Evolutionary conservation across 2,113 vertebrate genomes (phyloP), one percentile per base, ranked within the genome.

Genomic region (Neoarius graeffei): DNA sequence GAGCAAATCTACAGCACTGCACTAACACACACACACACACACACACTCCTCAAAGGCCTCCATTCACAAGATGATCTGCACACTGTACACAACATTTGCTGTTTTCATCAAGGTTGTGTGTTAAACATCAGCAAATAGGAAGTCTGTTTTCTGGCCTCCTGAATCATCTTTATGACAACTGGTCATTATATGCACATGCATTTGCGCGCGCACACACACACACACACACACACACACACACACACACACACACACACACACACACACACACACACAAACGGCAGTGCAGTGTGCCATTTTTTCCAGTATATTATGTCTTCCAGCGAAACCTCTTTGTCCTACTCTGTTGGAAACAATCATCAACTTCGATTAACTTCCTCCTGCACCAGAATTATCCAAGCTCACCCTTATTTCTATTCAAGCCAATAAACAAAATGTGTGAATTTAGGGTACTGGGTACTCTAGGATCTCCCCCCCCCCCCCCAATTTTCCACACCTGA

Each of bases 31-130:
- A 87, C 83, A 27, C 79, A 59, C 79, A 59, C 27, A 57, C 52
- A 80, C 52, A 80, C 52, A 17, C 42, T 82, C 85, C 82, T 84
- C 67, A 84, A 67, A 23, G 48, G 87, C 76, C 87, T 81, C 85
- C 87, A 90, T 84, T 85, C 89, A 85, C 35, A 57, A 90, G 87
- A 83, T 77, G 82, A 86, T 62, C 84, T 83, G 80, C 84, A 59
- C 66, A 71, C 80, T 69, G 80, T 27, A 82, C 85, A 86, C 73
- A 76, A 81, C 64, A n/a, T 76, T 85, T 76, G 48, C 85, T n/a
- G 66, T 56, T 80, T 54, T 25, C 66, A 83, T 88, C 74, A 84
- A 86, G 85, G 74, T 50, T 66, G 57, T 66, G 74, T 66, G n/a
- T 67, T 80, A 54, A 81, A 88, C 79, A 86, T 81, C 83, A 85